phyloP scores from a whole-genome alignment of 2,797 vertebrate species.

The Hydrolagus colliei region DNA sequence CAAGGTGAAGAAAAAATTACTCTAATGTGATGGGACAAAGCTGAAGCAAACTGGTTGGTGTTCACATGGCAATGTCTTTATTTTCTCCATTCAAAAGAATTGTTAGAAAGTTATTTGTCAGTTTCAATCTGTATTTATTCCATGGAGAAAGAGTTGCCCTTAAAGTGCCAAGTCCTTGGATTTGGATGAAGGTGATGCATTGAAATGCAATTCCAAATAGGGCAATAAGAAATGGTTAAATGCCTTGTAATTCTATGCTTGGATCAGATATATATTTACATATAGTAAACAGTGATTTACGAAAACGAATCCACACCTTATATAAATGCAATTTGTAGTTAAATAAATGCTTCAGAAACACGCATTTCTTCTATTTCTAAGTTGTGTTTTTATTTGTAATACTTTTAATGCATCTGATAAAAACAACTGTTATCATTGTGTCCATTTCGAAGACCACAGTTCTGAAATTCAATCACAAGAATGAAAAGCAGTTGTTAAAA shows the following conservation, averaged over 20 bases:
- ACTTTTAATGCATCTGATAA: background rate
- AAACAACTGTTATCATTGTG: background rate
- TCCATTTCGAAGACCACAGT: background rate
- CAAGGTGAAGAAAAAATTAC: too few species aligned
- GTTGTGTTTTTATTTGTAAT: background rate
- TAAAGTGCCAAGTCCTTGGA: background rate
- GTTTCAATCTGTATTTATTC: background rate
- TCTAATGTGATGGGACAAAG: background rate
- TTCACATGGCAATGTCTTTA: background rate
- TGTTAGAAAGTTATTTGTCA: background rate
- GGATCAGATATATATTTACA: background rate
- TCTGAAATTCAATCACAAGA: background rate
- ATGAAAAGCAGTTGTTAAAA: slow-evolving; percentile 8
- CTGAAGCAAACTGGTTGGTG: background rate
- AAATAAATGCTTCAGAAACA: background rate
- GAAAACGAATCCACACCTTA: background rate
- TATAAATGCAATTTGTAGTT: background rate
- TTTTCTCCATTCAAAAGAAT: background rate
- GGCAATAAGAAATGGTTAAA: background rate
- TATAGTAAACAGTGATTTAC: background rate
- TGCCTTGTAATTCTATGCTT: too few species aligned
- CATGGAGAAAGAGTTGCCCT: background rate
- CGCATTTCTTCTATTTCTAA: background rate
- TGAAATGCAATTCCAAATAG: background rate
- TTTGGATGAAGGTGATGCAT: background rate